Percentiles rank a stretch among this genome's conserved stretches.
Conservation (phyloP, 2,797 vertebrate genomes). For the Tinamus major region DNA sequence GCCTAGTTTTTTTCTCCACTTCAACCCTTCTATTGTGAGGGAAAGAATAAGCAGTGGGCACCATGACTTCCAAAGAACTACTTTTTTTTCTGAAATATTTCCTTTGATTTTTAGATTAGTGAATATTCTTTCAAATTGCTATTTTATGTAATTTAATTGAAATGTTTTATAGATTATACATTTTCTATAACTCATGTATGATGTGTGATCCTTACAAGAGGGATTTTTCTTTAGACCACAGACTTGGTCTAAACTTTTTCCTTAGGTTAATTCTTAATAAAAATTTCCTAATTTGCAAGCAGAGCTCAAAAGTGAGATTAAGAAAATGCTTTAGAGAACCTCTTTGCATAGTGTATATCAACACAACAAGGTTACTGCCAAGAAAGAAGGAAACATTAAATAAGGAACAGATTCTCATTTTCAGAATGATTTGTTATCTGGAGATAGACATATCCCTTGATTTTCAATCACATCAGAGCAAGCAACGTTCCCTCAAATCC, state of each 20-base stretch:
- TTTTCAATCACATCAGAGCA: conserved; percentile 69
- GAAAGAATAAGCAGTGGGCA: neutral
- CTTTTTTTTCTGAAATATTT: neutral
- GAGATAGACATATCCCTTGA: conserved; percentile 19
- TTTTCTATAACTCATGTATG: neutral
- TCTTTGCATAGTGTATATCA: neutral
- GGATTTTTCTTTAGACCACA: neutral
- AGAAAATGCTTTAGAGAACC: neutral
- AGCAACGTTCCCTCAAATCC: conserved; percentile 64
- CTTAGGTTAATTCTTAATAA: neutral
- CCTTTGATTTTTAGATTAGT: neutral
- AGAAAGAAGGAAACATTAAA: neutral
- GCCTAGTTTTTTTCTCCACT: neutral
- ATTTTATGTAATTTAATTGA: neutral
- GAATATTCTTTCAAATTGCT: neutral
- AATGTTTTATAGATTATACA: neutral
- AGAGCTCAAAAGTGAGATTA: neutral
- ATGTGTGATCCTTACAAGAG: neutral
- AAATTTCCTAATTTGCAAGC: neutral
- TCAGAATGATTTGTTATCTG: conserved; percentile 38
- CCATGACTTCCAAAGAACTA: fast-evolving
- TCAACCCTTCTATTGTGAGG: no score
- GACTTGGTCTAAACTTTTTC: neutral
- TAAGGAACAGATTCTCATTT: conserved; percentile 19
- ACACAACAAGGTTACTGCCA: neutral